These are phyloP conservation scores for Leucozona laternaria DNA, from an alignment of 2,888 invertebrate species.

Conservation along the genomic window DNA sequence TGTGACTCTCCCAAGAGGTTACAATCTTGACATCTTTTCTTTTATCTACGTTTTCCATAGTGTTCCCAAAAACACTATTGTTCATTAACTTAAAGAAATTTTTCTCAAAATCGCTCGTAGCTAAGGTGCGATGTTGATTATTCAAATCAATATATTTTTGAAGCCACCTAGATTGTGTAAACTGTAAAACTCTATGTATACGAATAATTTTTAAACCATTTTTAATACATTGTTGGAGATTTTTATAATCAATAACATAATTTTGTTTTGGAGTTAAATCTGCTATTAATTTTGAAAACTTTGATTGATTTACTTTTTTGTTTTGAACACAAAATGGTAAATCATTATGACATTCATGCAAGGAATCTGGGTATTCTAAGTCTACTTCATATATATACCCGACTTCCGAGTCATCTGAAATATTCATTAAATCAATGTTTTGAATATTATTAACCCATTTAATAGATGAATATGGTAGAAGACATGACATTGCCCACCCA, in stretches of 20 bases:
- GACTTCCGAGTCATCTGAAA: constrained; percentile 56
- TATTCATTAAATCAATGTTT: constrained; percentile 51
- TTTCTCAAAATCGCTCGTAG: too few species aligned
- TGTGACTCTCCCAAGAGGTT: too few species aligned
- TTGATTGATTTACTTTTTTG: neutral
- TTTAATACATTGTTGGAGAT: neutral
- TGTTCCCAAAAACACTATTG: too few species aligned
- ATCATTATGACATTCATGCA: constrained; percentile 13
- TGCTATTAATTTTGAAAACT: neutral
- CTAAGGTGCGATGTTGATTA: neutral
- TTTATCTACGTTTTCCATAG: too few species aligned
- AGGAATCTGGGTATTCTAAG: neutral
- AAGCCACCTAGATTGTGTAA: too few species aligned
- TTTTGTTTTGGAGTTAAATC: neutral
- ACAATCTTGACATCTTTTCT: too few species aligned
- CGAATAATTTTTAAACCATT: neutral
- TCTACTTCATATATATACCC: constrained; percentile 78
- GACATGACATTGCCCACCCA: neutral
- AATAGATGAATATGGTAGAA: constrained; percentile 78
- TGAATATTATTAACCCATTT: constrained; percentile 76
- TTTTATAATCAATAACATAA: neutral
- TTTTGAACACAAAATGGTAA: constrained; percentile 4
- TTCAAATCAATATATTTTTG: neutral
- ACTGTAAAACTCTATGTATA: neutral
- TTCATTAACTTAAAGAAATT: too few species aligned